Evolutionary conservation across 2,888 invertebrate species (phyloP).

Genomic region (Strigamia crassipes): DNA sequence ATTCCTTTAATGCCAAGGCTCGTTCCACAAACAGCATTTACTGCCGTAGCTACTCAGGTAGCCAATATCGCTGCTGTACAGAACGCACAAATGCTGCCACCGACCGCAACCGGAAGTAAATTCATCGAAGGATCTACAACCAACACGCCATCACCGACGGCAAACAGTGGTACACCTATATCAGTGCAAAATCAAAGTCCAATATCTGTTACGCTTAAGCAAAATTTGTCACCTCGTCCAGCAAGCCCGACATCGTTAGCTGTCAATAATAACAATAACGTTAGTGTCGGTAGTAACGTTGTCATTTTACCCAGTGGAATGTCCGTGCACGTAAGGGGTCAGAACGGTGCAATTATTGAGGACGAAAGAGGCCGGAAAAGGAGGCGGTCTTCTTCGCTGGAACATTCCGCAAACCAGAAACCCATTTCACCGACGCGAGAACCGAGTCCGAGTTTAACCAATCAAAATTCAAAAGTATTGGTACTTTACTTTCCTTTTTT

Average conservation of each 20-base stretch:
- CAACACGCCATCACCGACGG: not conserved
- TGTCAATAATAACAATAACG: slow-evolving; percentile 21
- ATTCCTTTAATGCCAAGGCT: slow-evolving; percentile 82
- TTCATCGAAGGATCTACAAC: not conserved
- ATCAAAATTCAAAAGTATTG: not conserved
- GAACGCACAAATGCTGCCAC: slow-evolving; percentile 65
- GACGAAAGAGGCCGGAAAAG: slow-evolving; percentile 42
- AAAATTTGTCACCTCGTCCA: slow-evolving; percentile 19
- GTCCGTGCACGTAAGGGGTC: slow-evolving; percentile 32
- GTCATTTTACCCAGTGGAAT: slow-evolving; percentile 43
- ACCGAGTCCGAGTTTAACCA: not conserved
- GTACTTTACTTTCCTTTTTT: not conserved
- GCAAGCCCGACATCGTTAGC: slow-evolving; percentile 18
- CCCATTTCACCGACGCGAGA: not conserved
- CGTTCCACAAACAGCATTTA: slow-evolving; percentile 82
- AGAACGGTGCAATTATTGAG: not conserved
- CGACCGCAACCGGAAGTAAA: slow-evolving; percentile 45
- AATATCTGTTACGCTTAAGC: not conserved
- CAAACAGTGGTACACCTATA: not conserved
- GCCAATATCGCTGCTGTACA: slow-evolving; percentile 69
- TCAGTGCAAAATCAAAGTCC: not conserved
- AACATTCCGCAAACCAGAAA: not conserved
- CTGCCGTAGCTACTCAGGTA: slow-evolving; percentile 79
- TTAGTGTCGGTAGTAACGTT: slow-evolving; percentile 15
- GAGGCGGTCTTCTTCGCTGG: not conserved